Evolutionary conservation across 2,888 invertebrate species (phyloP).

Genomic region (Meteorus cinctellus): DNA sequence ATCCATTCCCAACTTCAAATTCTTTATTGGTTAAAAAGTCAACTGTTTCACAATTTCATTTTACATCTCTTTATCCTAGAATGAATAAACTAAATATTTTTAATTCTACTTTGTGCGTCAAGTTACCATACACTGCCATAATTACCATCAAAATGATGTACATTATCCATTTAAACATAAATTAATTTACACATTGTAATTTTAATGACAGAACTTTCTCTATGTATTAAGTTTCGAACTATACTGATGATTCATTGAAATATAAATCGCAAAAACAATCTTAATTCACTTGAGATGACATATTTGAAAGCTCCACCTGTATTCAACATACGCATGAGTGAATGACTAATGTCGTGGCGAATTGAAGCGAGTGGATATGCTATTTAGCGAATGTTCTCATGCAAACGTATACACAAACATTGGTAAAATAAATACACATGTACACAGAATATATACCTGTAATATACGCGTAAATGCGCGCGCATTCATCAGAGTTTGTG

Average conservation of each 20-base stretch:
- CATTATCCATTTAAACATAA: too few relatives aligned
- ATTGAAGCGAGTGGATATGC: slow-evolving; percentile 40
- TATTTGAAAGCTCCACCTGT: not conserved
- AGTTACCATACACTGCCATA: too few relatives aligned
- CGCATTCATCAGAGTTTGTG: slow-evolving; percentile 31
- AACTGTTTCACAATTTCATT: too few relatives aligned
- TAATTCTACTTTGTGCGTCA: too few relatives aligned
- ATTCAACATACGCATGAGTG: slow-evolving; percentile 3
- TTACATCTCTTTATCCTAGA: too few relatives aligned
- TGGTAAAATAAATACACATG: not conserved
- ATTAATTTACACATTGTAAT: too few relatives aligned
- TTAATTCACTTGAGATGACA: not conserved
- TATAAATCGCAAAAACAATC: not conserved
- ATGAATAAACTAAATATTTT: too few relatives aligned
- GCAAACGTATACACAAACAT: slow-evolving; percentile 23
- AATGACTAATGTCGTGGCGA: slow-evolving; percentile 19
- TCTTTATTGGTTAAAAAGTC: too few relatives aligned
- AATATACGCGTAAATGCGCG: not conserved
- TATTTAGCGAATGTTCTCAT: slow-evolving; percentile 41
- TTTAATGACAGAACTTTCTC: too few relatives aligned
- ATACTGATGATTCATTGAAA: not conserved
- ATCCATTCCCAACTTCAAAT: too few relatives aligned
- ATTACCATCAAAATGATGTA: too few relatives aligned
- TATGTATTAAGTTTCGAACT: not conserved
- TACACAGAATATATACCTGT: slow-evolving; percentile 12